Evolutionary conservation across 2,797 vertebrate genomes (phyloP).

Genomic region (Myripristis jacobus): DNA sequence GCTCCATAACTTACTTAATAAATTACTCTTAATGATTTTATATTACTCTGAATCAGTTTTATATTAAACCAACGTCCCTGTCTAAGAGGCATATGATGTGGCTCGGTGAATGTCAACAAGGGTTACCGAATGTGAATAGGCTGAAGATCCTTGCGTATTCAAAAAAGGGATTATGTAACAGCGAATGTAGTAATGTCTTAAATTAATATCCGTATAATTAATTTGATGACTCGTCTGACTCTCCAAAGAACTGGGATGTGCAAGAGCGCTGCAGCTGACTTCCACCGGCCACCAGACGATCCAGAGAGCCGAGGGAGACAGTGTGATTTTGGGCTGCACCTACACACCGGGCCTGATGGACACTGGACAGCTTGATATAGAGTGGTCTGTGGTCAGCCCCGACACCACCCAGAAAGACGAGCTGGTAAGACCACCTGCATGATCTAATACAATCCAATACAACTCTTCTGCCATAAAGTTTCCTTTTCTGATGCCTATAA

Average conservation of each 20-base stretch:
- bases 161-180: slow-evolving; percentile 9
- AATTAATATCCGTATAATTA: slow-evolving; percentile 4
- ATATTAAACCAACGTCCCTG: too few relatives aligned
- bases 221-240: neutral
- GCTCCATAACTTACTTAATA: too few relatives aligned
- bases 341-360: slow-evolving; percentile 83
- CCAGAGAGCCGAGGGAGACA: slow-evolving; percentile 85
- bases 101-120: neutral
- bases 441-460: too few relatives aligned
- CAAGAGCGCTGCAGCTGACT: slow-evolving; percentile 83
- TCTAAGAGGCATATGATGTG: too few relatives aligned
- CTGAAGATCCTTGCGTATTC: slow-evolving; percentile 5
- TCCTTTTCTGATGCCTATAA: too few relatives aligned
- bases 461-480: too few relatives aligned
- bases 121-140: neutral
- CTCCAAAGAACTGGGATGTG: slow-evolving; percentile 49
- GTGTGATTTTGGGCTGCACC: slow-evolving; percentile 84
- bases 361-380: slow-evolving; percentile 88
- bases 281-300: slow-evolving; percentile 84
- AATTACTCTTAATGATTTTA: too few relatives aligned
- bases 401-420: slow-evolving; percentile 86
- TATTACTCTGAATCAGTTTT: too few relatives aligned
- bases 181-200: neutral
- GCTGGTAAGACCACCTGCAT: slow-evolving; percentile 89
- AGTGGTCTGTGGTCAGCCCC: slow-evolving; percentile 90